Conservation (phyloP, 2,888 invertebrate species). For the Imbricaverruca yamaguchii region DNA sequence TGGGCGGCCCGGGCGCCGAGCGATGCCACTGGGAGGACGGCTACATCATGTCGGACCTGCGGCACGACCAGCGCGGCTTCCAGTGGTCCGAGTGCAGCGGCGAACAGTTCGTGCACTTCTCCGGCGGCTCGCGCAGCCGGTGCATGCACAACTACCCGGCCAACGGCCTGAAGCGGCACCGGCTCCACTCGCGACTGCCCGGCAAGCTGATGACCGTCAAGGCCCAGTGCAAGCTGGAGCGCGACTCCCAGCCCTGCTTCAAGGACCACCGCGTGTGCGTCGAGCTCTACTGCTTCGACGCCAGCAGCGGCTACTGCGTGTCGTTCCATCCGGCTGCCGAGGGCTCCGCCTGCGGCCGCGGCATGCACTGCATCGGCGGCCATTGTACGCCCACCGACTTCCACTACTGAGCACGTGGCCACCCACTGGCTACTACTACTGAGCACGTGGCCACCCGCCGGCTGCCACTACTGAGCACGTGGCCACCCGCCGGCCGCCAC, state of each 20-base stretch:
- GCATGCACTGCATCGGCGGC: slow-evolving; percentile 51
- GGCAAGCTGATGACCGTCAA: slow-evolving; percentile 81
- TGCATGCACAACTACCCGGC: slow-evolving; percentile 89
- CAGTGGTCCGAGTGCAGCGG: slow-evolving; percentile 89
- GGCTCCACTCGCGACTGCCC: slow-evolving; percentile 75
- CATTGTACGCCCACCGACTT: slow-evolving; percentile 25
- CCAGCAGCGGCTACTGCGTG: slow-evolving; percentile 89
- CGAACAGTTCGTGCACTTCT: slow-evolving; percentile 85
- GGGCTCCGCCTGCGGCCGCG: slow-evolving; percentile 86
- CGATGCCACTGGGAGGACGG: slow-evolving; percentile 94
- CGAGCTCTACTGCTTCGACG: slow-evolving; percentile 89
- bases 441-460: slow-evolving; percentile 23
- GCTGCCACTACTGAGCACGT: slow-evolving; percentile 20
- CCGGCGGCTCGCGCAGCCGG: slow-evolving; percentile 86
- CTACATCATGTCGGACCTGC: slow-evolving; percentile 88
- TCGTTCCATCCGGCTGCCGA: slow-evolving; percentile 91
- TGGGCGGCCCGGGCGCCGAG: slow-evolving; percentile 89
- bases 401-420: slow-evolving; percentile 19
- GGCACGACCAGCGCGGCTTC: slow-evolving; percentile 90
- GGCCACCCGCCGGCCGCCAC: not conserved
- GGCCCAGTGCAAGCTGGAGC: slow-evolving; percentile 84
- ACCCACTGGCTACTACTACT: slow-evolving; percentile 23
- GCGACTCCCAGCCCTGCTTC: slow-evolving; percentile 77
- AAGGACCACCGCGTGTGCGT: slow-evolving; percentile 93
- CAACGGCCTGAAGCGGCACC: slow-evolving; percentile 61